Evolutionary conservation across 2,888 invertebrate species (phyloP).

Genomic region (Thymelicus lineola): DNA sequence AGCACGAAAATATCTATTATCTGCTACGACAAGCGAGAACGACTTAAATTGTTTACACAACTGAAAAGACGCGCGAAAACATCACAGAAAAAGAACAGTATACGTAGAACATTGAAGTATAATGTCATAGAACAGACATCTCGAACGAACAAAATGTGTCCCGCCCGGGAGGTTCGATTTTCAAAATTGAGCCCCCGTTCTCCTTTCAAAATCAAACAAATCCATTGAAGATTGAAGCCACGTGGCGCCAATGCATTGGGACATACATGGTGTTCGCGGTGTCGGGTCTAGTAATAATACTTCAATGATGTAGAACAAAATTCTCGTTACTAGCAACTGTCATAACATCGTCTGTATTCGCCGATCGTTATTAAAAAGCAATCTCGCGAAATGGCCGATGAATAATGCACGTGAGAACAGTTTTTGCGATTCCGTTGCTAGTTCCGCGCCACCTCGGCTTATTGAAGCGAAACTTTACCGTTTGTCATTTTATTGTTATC

Average conservation of each 20-base stretch:
- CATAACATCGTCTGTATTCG: neutral
- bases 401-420: conserved; percentile 39
- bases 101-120: too few species aligned
- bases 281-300: too few species aligned
- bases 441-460: conserved; percentile 26
- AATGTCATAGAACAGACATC: too few species aligned
- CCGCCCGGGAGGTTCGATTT: too few species aligned
- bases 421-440: conserved; percentile 38
- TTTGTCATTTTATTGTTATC: conserved; percentile 40
- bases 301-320: neutral
- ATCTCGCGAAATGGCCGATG: conserved; percentile 15
- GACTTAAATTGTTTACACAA: neutral
- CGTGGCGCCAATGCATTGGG: too few species aligned
- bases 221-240: too few species aligned
- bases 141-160: too few species aligned
- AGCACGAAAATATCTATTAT: too few species aligned
- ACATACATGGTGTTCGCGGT: too few species aligned
- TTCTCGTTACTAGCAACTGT: conserved; percentile 5
- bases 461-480: conserved; percentile 41
- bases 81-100: neutral
- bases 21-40: too few species aligned
- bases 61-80: neutral
- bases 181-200: too few species aligned
- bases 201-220: too few species aligned
- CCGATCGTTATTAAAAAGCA: conserved; percentile 17